Base-by-base conservation (phyloP, 2,888 invertebrate species). In the Napeogenes sylphis region DNA sequence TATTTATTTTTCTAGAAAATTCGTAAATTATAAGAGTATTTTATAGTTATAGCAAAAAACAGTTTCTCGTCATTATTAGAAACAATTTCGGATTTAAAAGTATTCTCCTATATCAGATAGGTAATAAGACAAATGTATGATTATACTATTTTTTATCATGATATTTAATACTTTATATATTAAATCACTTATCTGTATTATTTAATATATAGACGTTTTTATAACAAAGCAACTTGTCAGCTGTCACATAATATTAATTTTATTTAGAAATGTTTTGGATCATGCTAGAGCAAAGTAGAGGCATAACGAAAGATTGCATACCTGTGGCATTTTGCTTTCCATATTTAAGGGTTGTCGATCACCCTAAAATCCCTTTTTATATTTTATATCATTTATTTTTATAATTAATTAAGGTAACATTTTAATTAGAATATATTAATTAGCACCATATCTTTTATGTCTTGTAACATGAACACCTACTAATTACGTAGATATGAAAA, bases 271-370 rank as follows among this genome's bases (percentile, higher is more conserved):
- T 59, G 51, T 51, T 51, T 51, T 51, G 51, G 51, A 51, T 30
- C 51, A 51, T 30, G 51, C 51, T 30, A 51, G 78, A 79, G 79
- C 82, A 81, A 80, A 83, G 82, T 82, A 81, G 82, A 82, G 78
- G 81, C 76, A 84, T 81, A 77, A 77, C 80, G 78, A 76, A 77
- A 82, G 85, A 84, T 84, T 84, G 81, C 85, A 83, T 87, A 85
- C 86, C 86, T 88, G 87, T 77, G 78, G 76, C 74, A 73, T 64
- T 61, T 21, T 21, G 21, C 21, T 21, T 64, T 61, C 46, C 67
- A 56, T 54, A 56, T 21, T 62, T 63, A 74, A 86, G 87, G 78
- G 86, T 65, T 82, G 86, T 63, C 56, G 59, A 53, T 32, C 4
- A 55, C 13, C 10, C 35, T 12, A 47, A 4, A n/a, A 80, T 76